Base-by-base conservation (phyloP, 2,797 vertebrate genomes). In the Platyrinchus mystaceus region DNA sequence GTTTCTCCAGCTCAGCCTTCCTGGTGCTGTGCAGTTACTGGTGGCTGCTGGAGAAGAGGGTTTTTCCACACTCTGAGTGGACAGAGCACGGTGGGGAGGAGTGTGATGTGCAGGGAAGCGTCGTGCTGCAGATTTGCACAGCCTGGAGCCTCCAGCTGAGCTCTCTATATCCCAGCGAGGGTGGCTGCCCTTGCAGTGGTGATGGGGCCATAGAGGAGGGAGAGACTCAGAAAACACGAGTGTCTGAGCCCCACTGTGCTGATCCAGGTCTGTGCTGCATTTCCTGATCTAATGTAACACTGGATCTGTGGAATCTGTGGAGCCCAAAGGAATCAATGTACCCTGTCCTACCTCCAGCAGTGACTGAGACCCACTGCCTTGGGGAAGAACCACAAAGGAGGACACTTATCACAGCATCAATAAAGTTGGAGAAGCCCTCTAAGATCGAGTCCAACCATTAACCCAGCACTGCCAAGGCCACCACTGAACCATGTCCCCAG, bases 91-190 rank as follows among this genome's bases (percentile, higher is more conserved):
- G n/a, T 7, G 20, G 32, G 84, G 67, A 94, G 89, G 85, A 84
- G 73, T 1, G 0, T 10, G 9, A 14, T 14, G 62, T 32, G 62
- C 64, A 63, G 50, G 46, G 69, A 49, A 53, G 50, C 5, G 2
- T n/a, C 13, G 4, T 11, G 50, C 74, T 49, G 70, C 46, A 9
- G 52, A 36, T 82, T 70, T 84, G 89, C 64, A 39, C 30, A 39
- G 70, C 37, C 68, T 37, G 43, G 7, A 82, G 83, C 66, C 19
- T 90, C 76, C 88, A 39, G 80, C 76, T 87, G 86, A 90, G 81
- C 52, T 60, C n/a, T 26, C 67, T 53, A 49, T 52, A 12, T 80
- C 86, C 43, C 44, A 1, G 21, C 26, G 67, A 50, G 49, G 30
- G 66, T 4, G 6, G 87, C 60, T 89, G 76, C 73, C 2, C 4